Evolutionary conservation across 2,888 invertebrate species (phyloP).

Genomic region (Nipponacmea schrenckii): DNA sequence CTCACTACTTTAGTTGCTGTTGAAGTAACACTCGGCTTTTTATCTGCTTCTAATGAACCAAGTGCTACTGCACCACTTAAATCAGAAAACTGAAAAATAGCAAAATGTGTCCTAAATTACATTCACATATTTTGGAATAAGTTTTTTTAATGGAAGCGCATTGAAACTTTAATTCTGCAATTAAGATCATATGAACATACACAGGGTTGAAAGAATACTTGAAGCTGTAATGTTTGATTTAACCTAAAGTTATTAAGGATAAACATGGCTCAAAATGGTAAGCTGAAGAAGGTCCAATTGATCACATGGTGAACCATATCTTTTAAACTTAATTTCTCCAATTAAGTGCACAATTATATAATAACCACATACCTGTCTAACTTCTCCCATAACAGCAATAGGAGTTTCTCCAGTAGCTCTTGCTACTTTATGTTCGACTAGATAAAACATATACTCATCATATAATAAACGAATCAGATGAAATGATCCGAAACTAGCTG

Average conservation of each 20-base stretch:
- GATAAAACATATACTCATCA: conserved; percentile 99
- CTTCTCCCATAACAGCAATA: conserved; percentile 86
- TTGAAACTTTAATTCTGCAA: too few relatives aligned
- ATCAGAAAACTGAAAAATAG: conserved; percentile 55
- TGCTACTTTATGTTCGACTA: conserved; percentile 96
- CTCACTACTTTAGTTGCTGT: conserved; percentile 28
- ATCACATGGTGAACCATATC: too few relatives aligned
- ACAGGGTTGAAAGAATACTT: too few relatives aligned
- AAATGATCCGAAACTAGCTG: conserved; percentile 98
- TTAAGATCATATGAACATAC: too few relatives aligned
- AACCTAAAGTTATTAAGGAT: too few relatives aligned
- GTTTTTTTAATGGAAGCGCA: too few relatives aligned
- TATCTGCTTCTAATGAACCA: conserved; percentile 51
- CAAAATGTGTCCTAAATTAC: not conserved
- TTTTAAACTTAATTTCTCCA: too few relatives aligned
- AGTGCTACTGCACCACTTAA: conserved; percentile 56
- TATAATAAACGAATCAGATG: conserved; percentile 96
- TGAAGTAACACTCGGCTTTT: conserved; percentile 31
- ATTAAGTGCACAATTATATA: not conserved
- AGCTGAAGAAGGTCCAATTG: conserved; percentile 1
- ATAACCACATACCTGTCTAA: conserved; percentile 39
- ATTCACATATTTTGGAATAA: too few relatives aligned
- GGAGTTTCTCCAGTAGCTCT: conserved; percentile 89
- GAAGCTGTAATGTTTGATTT: too few relatives aligned
- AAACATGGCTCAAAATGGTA: not conserved